These are phyloP conservation scores for Rhineura floridana DNA, from an alignment of 2,113 vertebrate species.

Conservation along the genomic window DNA sequence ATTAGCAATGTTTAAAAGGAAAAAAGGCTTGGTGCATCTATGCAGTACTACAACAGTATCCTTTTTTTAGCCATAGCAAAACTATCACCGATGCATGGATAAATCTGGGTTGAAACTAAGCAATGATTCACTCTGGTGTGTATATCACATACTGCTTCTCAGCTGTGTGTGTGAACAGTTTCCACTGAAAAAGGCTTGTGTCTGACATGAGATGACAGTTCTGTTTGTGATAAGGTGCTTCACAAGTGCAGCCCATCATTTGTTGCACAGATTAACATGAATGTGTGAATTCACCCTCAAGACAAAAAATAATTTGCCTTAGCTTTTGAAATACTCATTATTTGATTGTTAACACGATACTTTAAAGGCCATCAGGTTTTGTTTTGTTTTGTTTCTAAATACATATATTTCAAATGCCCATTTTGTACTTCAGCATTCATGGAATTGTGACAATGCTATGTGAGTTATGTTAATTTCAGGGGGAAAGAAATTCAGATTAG, in stretches of 20 bases:
- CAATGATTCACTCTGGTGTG: background rate
- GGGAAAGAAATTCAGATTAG: conserved; percentile 1
- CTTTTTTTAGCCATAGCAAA: background rate
- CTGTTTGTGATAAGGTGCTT: background rate
- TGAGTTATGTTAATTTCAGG: background rate
- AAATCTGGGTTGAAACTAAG: background rate
- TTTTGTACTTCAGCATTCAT: background rate
- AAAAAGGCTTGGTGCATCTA: conserved; percentile 34
- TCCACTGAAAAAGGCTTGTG: background rate
- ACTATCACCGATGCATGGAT: background rate
- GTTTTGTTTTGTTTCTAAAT: background rate
- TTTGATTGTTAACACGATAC: background rate
- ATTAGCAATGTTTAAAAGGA: conserved; percentile 57
- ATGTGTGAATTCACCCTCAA: background rate
- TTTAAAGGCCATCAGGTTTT: background rate
- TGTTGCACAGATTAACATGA: background rate
- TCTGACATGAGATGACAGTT: background rate
- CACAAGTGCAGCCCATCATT: background rate
- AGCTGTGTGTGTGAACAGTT: background rate
- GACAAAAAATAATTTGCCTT: background rate
- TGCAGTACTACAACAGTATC: background rate
- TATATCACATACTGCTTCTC: background rate
- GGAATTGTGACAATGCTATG: background rate
- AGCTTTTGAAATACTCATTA: background rate
- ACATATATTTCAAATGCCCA: background rate